Conservation (phyloP, 35 echinoderm and acorn worm species). For the Stichopus chloronotus region DNA sequence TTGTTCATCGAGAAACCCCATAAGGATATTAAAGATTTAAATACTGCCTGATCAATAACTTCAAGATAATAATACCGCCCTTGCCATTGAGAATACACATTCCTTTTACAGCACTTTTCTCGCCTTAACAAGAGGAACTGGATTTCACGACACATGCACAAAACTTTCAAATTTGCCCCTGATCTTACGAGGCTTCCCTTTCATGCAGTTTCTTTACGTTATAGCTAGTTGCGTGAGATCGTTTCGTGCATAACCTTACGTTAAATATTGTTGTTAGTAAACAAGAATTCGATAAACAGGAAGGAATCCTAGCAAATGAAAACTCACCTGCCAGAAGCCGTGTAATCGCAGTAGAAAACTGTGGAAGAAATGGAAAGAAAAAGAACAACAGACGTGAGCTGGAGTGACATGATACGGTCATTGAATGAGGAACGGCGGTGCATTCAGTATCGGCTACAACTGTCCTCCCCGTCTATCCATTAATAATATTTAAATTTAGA, state of each 20-base stretch:
- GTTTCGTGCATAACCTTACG: not conserved
- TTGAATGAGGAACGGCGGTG: no score
- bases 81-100: no score
- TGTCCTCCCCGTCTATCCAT: no score
- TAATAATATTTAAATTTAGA: no score
- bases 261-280: not conserved
- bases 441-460: no score
- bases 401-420: no score
- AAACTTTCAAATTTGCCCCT: not conserved
- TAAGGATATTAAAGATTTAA: not conserved
- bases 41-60: constrained; percentile 29
- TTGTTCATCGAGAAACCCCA: not conserved
- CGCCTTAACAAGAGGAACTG: no score
- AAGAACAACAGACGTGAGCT: no score
- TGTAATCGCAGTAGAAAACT: constrained; percentile 72
- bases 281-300: constrained; percentile 15
- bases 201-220: not conserved
- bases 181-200: not conserved
- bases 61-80: no score
- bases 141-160: no score
- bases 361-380: constrained; percentile 38
- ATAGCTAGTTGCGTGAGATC: not conserved
- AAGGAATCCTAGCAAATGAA: not conserved
- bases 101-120: no score
- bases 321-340: constrained; percentile 66